Evolutionary conservation across 2,888 invertebrate genomes (phyloP), one percentile per base, ranked within the genome.

Genomic region (Pseudeuparius sepicola): DNA sequence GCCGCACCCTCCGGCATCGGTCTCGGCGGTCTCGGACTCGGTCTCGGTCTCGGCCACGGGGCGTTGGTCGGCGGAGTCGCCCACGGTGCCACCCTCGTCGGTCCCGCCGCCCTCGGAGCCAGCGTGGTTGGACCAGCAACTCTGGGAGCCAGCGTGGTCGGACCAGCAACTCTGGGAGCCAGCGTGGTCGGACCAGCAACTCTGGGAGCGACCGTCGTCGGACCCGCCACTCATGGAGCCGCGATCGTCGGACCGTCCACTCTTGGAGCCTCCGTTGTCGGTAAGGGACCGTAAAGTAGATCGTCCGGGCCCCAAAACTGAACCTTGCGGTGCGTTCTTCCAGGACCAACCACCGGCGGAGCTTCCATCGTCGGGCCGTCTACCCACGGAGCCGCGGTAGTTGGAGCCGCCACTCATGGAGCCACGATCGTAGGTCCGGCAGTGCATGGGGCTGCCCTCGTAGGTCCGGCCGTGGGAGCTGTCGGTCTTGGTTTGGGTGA

Each of bases 381-480:
- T 7, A 3, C 4, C 17, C 20, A 16, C 13, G 35, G 32, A 29
- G 41, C 38, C 1, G 15, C 29, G 6, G 10, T 38, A 23, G 39
- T 36, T 14, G 47, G 47, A 38, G 42, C 45, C 4, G 41, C 35
- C 14, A 36, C 35, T 36, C 14, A 36, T 34, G 41, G 36, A n/a
- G 42, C 43, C 9, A 32, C 40, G 14, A 13, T 47, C 10, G 37
- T 41, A 10, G 47, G 43, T 38, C 55, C 55, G 12, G 43, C 41
- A 15, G 44, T 46, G 16, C 52, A 46, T 20, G 52, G 52, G 13
- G 48, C 43, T 2, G 41, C 49, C 4, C 40, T 55, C 10, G 47
- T 49, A 40, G 56, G 54, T 10, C 51, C 54, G 7, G 47, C 52
- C 15, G n/a, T n/a, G 4, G 40, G 37, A 26, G 40, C 14, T 24